Evolutionary conservation across 2,113 vertebrate genomes (phyloP).

Genomic region (Electrona antarctica): DNA sequence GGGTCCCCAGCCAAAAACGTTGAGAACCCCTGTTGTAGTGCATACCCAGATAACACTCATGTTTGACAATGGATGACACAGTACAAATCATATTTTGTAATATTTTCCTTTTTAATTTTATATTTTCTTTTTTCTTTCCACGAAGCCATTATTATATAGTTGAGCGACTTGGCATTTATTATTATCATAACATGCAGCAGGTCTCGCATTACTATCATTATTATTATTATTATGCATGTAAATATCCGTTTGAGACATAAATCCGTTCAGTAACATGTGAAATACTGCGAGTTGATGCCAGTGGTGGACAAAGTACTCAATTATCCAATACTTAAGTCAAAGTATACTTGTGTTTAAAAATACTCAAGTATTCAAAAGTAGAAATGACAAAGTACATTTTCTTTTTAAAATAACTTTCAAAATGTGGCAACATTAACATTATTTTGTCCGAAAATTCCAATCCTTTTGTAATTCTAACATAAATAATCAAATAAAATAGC

Average conservation of each 20-base stretch:
- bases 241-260: conserved; percentile 23
- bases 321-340: background rate
- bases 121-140: conserved; percentile 22
- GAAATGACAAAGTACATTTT: too few species aligned
- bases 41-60: too few species aligned
- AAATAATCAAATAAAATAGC: too few species aligned
- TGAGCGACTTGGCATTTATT: conserved; percentile 1
- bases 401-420: too few species aligned
- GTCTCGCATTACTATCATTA: conserved; percentile 12
- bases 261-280: background rate
- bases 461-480: too few species aligned
- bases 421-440: background rate
- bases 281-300: background rate
- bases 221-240: conserved; percentile 42
- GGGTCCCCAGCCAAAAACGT: too few species aligned
- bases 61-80: background rate
- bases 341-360: background rate
- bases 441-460: too few species aligned
- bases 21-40: too few species aligned
- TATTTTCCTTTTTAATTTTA: conserved; percentile 48
- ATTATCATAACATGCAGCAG: conserved; percentile 21
- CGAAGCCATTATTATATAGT: conserved; percentile 5
- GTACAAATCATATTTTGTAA: conserved; percentile 19
- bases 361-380: background rate
- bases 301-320: too few species aligned